Evolutionary conservation across 1,140 invertebrate species (phyloP).

Genomic region (Venustaconcha ellipsiformis): DNA sequence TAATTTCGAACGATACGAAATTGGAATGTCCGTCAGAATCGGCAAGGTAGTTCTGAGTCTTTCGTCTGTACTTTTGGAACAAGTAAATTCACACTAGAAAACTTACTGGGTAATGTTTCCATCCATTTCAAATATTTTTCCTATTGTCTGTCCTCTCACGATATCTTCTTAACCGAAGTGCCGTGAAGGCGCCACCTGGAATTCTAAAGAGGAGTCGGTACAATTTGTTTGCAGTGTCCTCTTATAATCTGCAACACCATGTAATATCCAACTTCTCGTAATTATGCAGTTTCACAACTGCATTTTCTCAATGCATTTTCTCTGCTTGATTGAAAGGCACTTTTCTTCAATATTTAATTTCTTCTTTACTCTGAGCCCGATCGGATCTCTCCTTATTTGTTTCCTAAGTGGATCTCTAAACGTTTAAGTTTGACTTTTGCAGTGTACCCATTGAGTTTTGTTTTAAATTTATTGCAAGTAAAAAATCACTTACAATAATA

Average conservation of each 20-base stretch:
- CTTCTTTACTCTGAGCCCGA: constrained; percentile 38
- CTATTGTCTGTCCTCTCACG: constrained; percentile 38
- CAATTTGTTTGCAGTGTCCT: constrained; percentile 36
- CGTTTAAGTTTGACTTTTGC: constrained; percentile 24
- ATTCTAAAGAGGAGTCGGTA: constrained; percentile 25
- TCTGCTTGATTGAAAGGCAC: constrained; percentile 14
- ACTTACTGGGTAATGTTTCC: constrained; percentile 46
- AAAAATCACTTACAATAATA: too few relatives aligned
- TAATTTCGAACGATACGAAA: too few relatives aligned
- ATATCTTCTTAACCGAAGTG: constrained; percentile 32
- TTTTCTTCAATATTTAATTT: constrained; percentile 43
- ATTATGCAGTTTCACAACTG: constrained; percentile 15
- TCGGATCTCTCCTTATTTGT: constrained; percentile 33
- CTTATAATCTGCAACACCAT: constrained; percentile 40
- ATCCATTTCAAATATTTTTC: constrained; percentile 47
- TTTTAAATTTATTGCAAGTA: background rate
- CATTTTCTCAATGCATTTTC: constrained; percentile 16
- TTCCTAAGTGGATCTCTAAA: constrained; percentile 30
- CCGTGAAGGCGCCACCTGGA: background rate
- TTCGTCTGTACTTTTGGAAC: too few relatives aligned
- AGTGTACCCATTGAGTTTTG: constrained; percentile 25
- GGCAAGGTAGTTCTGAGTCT: too few relatives aligned
- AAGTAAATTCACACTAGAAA: constrained; percentile 45
- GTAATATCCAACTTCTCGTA: constrained; percentile 45
- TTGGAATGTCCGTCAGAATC: too few relatives aligned